Evolutionary conservation across 2,888 invertebrate species (phyloP), one percentile per base, ranked within the genome.

Genomic region (Hirtodrosophila histrioides): DNA sequence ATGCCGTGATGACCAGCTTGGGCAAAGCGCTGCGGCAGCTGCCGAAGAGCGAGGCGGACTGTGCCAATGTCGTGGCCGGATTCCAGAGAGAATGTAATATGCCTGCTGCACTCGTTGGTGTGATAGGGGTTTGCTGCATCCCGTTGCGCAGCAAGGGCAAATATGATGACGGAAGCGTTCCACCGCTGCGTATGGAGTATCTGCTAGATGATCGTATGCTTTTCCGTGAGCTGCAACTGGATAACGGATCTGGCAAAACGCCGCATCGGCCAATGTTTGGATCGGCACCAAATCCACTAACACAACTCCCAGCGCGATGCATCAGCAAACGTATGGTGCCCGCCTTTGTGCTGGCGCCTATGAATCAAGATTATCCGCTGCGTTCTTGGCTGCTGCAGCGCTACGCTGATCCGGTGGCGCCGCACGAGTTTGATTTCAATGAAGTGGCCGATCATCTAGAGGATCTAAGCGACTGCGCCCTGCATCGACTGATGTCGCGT

Each of bases 371-470:
- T 10, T 91, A 90, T 51, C 90, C 91, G 0, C 64, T 92, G 12
- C 87, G 88, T 1, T 81, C 84, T 0, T 91, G 91, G 90, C 76
- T 91, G 3, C 75, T 91, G 75, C 90, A 89, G 35, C 81, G 85
- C 8, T 91, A 89, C 41, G 17, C 69, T 0, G 53, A 88, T 5
- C 90, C 92, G 0, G n/a, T 37, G 3, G 75, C 79, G 3, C 78
- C 88, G 0, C 86, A 90, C 50, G 89, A 91, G 40, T 75, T 87
- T 23, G 86, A 89, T 44, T 91, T 91, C 17, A 91, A 91, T 57
- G 89, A 89, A 44, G 88, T 89, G 0, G 71, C 90, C 8, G 90
- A 90, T 2, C 88, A 89, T 36, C 80, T 91, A 4, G 82, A 89
- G 3, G 83, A 87, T 6, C 79, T 89, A 6, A 86, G 89, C 31